A percentile compares a stretch with the other conserved stretches of the same genome.
Conservation (phyloP, 2,888 invertebrate species). For the Melanostoma scalare region DNA sequence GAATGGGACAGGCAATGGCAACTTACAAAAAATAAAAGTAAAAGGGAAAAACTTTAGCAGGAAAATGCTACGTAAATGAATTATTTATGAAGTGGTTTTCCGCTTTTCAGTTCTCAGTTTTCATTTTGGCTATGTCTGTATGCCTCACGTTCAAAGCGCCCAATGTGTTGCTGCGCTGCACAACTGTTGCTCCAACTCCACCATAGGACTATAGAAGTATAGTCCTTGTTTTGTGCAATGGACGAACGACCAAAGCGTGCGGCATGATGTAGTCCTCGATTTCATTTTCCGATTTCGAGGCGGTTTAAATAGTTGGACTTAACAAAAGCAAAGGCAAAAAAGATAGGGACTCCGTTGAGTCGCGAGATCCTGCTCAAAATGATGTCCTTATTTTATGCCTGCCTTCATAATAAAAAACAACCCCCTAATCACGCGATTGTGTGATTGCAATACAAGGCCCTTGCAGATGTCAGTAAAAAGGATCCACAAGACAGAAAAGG, state of each 20-base stretch:
- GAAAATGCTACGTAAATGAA: constrained; percentile 79
- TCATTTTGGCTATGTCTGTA: constrained; percentile 42
- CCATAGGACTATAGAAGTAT: constrained; percentile 9
- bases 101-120: constrained; percentile 73
- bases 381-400: no score
- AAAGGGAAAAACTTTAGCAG: constrained; percentile 63
- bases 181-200: constrained; percentile 65
- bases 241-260: background rate
- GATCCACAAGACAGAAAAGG: constrained; percentile 23
- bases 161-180: constrained; percentile 67
- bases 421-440: background rate
- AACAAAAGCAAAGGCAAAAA: constrained; percentile 6
- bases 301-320: constrained; percentile 58
- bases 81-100: constrained; percentile 81
- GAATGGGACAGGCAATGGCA: constrained; percentile 15
- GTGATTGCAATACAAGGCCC: background rate
- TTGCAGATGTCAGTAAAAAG: constrained; percentile 2
- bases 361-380: background rate
- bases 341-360: background rate
- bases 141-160: constrained; percentile 49
- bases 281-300: constrained; percentile 66
- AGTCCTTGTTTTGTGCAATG: constrained; percentile 6
- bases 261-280: constrained; percentile 63
- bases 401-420: background rate
- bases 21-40: constrained; percentile 30